A percentile compares a stretch with the other conserved stretches of the same genome.
These are phyloP conservation scores for Orthosia gothica DNA, from an alignment of 2,888 invertebrate genomes.

Conservation along the genomic window DNA sequence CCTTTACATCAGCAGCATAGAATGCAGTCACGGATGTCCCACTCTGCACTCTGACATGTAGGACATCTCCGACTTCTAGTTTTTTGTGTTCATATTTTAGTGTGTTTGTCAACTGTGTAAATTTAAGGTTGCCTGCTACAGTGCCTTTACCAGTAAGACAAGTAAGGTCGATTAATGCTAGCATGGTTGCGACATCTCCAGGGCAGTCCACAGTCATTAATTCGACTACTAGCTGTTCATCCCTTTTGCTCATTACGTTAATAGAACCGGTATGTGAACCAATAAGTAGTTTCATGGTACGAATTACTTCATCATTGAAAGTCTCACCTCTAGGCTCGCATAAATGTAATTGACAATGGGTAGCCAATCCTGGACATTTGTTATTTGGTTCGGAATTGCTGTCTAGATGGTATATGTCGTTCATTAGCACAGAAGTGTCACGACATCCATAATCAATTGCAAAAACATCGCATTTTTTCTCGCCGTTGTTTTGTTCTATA, in stretches of 20 bases:
- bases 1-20: slow-evolving; percentile 57
- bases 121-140: background rate
- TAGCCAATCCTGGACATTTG: slow-evolving; percentile 44
- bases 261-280: slow-evolving; percentile 38
- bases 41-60: slow-evolving; percentile 49
- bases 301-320: slow-evolving; percentile 48
- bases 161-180: slow-evolving; percentile 45
- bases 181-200: slow-evolving; percentile 49
- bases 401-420: slow-evolving; percentile 24
- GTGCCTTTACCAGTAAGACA: background rate
- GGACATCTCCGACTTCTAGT: slow-evolving; percentile 42
- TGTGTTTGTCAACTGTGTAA: background rate
- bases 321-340: slow-evolving; percentile 45
- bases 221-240: slow-evolving; percentile 44
- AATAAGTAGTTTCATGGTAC: slow-evolving; percentile 45
- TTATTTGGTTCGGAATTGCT: background rate
- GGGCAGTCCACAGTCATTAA: slow-evolving; percentile 48
- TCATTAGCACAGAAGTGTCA: slow-evolving; percentile 30
- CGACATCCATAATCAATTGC: slow-evolving; percentile 61
- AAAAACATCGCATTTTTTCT: slow-evolving; percentile 28
- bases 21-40: slow-evolving; percentile 42
- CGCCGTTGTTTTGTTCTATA: background rate
- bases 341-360: slow-evolving; percentile 47
- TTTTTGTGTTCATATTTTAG: slow-evolving; percentile 38
- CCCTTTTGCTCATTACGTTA: slow-evolving; percentile 8